These are phyloP conservation scores for Branchinecta lynchi DNA, from an alignment of 1,140 invertebrate genomes.

Conservation along the genomic window DNA sequence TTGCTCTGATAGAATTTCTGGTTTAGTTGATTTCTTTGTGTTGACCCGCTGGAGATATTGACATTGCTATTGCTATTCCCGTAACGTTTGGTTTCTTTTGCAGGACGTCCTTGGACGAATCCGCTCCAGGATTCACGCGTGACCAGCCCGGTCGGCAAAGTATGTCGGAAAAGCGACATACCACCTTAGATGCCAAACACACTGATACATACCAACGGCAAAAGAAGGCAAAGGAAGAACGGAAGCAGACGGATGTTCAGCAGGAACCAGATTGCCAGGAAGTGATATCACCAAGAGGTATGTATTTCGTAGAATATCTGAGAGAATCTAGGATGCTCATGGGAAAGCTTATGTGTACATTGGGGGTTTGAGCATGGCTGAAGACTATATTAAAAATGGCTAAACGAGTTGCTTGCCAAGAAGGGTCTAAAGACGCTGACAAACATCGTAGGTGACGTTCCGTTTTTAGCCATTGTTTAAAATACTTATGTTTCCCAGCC, in stretches of 20 bases:
- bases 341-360: no score
- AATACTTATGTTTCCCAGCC: no score
- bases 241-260: not conserved
- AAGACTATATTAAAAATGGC: no score
- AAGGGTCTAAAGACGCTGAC: no score
- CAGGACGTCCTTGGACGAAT: constrained; percentile 53
- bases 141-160: constrained; percentile 87
- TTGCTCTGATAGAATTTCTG: not conserved
- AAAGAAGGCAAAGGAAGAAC: constrained; percentile 46
- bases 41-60: constrained; percentile 7
- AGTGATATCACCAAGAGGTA: constrained; percentile 14
- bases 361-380: no score
- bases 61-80: constrained; percentile 8
- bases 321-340: no score
- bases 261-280: not conserved
- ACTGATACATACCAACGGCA: constrained; percentile 89
- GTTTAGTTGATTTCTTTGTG: not conserved
- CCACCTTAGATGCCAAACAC: constrained; percentile 78
- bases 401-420: no score
- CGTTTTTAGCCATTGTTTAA: no score
- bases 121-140: constrained; percentile 52
- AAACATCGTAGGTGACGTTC: no score
- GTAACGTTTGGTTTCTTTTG: constrained; percentile 21
- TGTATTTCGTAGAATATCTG: not conserved
- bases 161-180: constrained; percentile 93